Percentiles rank a stretch among this genome's conserved stretches.
phyloP scores from a whole-genome alignment of 1,140 invertebrate species.

The Ditylenchus dipsaci region DNA sequence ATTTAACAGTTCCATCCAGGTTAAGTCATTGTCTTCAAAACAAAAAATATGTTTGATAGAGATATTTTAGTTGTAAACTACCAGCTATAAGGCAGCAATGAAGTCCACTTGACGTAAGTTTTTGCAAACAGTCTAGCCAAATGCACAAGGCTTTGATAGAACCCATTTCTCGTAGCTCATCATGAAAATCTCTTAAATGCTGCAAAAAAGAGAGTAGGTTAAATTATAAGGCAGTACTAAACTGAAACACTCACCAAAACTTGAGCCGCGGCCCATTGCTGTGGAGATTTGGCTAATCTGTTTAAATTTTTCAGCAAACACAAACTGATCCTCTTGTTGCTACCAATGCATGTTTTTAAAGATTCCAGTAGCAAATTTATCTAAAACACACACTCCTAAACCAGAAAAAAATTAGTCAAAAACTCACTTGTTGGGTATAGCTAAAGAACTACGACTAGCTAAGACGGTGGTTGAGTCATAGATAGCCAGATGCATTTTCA shows the following conservation, averaged over 20 bases:
- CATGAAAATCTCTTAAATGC: conserved; percentile 25
- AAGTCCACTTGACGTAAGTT: conserved; percentile 21
- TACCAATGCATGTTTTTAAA: not conserved
- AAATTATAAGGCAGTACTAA: conserved; percentile 7
- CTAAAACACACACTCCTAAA: not conserved
- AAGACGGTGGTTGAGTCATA: conserved; percentile 29
- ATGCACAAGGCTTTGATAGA: conserved; percentile 14
- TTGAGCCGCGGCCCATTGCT: conserved; percentile 35
- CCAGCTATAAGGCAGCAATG: conserved; percentile 13
- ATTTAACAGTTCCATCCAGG: not conserved
- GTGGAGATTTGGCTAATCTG: conserved; percentile 21
- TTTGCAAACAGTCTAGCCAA: conserved; percentile 24
- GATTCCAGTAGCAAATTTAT: conserved; percentile 1
- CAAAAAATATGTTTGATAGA: too few relatives aligned
- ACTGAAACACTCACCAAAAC: conserved; percentile 17
- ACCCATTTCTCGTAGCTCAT: conserved; percentile 7
- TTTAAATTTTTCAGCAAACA: conserved; percentile 33
- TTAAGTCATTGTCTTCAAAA: conserved; percentile 1
- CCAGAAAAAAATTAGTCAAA: not conserved
- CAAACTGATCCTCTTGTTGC: conserved; percentile 1
- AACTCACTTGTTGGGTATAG: conserved; percentile 29
- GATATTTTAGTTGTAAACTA: not conserved
- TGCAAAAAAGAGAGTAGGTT: conserved; percentile 10
- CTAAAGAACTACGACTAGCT: conserved; percentile 26
- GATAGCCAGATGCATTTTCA: conserved; percentile 24